These are phyloP conservation scores for Polyommatus icarus DNA, from an alignment of 2,888 invertebrate genomes.

Conservation along the genomic window DNA sequence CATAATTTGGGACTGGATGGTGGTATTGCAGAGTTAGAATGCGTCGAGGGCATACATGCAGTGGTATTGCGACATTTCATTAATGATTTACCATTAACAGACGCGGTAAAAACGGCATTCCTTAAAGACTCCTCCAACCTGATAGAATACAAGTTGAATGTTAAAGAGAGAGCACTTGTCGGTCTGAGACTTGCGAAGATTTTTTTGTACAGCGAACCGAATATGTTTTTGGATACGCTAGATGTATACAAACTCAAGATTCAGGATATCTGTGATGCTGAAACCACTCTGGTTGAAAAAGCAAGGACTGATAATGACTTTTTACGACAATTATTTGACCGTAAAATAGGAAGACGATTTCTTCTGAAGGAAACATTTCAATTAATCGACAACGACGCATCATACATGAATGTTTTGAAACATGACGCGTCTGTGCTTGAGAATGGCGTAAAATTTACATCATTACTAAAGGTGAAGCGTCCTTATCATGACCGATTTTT, in stretches of 20 bases:
- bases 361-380: slow-evolving; percentile 52
- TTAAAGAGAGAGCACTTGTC: slow-evolving; percentile 43
- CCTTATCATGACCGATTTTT: slow-evolving; percentile 50
- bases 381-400: slow-evolving; percentile 50
- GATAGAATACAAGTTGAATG: slow-evolving; percentile 50
- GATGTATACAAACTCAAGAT: slow-evolving; percentile 47
- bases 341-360: slow-evolving; percentile 52
- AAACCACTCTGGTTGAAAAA: slow-evolving; percentile 45
- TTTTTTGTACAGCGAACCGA: slow-evolving; percentile 24
- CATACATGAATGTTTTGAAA: slow-evolving; percentile 57
- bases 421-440: slow-evolving; percentile 51
- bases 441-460: slow-evolving; percentile 44
- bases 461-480: slow-evolving; percentile 39
- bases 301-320: slow-evolving; percentile 46
- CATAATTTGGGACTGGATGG: slow-evolving; percentile 61
- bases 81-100: slow-evolving; percentile 41
- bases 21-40: slow-evolving; percentile 47
- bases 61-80: slow-evolving; percentile 55
- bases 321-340: slow-evolving; percentile 48
- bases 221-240: slow-evolving; percentile 50
- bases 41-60: slow-evolving; percentile 60
- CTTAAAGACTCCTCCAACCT: slow-evolving; percentile 52
- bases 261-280: slow-evolving; percentile 43
- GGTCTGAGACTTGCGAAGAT: background rate
- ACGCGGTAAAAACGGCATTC: slow-evolving; percentile 47